These are phyloP conservation scores for Enteromius paludinosus DNA, from an alignment of 2,797 vertebrate species.

Conservation along the genomic window DNA sequence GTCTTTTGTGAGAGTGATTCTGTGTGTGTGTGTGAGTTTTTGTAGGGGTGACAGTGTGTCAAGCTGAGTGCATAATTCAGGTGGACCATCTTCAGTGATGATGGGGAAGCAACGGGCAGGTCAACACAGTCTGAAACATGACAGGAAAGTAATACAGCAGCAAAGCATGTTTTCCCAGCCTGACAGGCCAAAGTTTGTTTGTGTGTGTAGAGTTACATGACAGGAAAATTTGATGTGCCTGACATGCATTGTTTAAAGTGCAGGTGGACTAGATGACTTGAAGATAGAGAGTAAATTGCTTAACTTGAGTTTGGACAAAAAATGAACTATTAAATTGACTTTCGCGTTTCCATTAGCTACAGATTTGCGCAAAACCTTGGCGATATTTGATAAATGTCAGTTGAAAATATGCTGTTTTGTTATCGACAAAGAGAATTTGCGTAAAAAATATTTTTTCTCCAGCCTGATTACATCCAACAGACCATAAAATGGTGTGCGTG, in stretches of 20 bases:
- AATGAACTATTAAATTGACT: conserved; percentile 16
- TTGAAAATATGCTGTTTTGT: no score
- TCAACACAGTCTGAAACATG: conserved; percentile 36
- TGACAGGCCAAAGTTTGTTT: conserved; percentile 24
- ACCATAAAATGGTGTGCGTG: no score
- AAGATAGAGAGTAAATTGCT: conserved; percentile 9
- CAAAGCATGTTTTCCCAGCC: conserved; percentile 11
- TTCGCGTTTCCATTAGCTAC: not conserved
- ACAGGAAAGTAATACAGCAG: conserved; percentile 23
- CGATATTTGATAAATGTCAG: no score
- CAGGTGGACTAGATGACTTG: conserved; percentile 2
- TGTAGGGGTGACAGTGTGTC: conserved; percentile 22
- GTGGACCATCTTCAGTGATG: conserved; percentile 9
- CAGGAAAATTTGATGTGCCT: conserved; percentile 1
- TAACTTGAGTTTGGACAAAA: not conserved
- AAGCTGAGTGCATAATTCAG: conserved; percentile 30
- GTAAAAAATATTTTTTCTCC: no score
- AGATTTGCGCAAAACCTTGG: no score
- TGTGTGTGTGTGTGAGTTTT: conserved; percentile 24
- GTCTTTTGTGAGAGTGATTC: conserved; percentile 9
- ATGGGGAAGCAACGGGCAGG: conserved; percentile 17
- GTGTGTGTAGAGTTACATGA: conserved; percentile 23
- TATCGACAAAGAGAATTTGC: no score
- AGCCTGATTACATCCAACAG: no score
- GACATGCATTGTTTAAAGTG: not conserved